These are phyloP conservation scores for Corythaixoides concolor DNA, from an alignment of 2,113 vertebrate species.

Conservation along the genomic window DNA sequence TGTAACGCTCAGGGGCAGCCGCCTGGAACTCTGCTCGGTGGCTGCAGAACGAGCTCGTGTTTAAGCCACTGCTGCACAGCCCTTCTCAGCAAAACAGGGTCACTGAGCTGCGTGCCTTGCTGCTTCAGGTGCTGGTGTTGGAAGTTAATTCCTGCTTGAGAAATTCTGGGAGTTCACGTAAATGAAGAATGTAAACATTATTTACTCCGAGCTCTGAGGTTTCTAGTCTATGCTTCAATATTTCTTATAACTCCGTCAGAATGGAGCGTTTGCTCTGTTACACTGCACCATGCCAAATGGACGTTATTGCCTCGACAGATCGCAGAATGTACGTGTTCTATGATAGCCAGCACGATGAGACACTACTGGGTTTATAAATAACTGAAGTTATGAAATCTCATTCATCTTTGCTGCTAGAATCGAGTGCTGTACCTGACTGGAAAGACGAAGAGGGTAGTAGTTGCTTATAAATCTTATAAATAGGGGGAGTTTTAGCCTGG, in stretches of 20 bases:
- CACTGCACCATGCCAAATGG: neutral
- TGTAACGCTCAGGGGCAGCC: neutral
- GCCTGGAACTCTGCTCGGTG: neutral
- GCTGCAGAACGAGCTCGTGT: fast-evolving
- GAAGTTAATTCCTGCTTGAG: neutral
- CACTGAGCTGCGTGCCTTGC: neutral
- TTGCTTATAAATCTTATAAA: neutral
- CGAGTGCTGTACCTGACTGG: neutral
- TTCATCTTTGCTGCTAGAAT: neutral
- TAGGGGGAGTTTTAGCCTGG: neutral
- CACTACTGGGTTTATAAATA: neutral
- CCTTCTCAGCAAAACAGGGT: neutral
- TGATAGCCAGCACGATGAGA: neutral
- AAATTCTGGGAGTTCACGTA: neutral
- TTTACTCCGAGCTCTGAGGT: fast-evolving
- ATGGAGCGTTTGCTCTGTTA: neutral
- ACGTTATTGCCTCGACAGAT: neutral
- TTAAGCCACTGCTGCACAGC: neutral
- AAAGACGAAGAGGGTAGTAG: neutral
- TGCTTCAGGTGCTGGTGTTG: neutral
- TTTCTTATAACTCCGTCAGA: neutral
- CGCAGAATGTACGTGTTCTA: fast-evolving
- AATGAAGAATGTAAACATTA: neutral
- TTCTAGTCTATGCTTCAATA: neutral
- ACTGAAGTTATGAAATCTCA: neutral